Percentiles rank a stretch among this genome's conserved stretches.
phyloP scores from a whole-genome alignment of 2,797 vertebrate species.

The Microchirus variegatus region DNA sequence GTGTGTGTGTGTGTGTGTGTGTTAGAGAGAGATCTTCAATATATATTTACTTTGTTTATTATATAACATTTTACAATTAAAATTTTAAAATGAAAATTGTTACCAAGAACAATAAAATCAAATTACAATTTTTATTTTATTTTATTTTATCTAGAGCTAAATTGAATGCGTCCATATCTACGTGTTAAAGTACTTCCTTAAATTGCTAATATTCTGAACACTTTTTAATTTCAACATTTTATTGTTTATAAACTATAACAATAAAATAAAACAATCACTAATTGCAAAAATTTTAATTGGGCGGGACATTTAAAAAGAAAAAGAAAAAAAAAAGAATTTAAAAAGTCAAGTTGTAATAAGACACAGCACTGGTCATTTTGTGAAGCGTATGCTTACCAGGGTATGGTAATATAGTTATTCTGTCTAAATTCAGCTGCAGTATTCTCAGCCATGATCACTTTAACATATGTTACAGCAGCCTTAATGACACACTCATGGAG shows the following conservation, averaged over 20 bases:
- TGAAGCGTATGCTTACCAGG: constrained; percentile 10
- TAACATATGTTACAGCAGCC: constrained; percentile 61
- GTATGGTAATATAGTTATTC: constrained; percentile 41
- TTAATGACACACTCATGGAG: constrained; percentile 65
- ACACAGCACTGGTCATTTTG: constrained; percentile 26
- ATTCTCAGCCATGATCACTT: constrained; percentile 54
- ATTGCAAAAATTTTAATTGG: neutral
- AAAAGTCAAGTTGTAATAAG: constrained; percentile 14
- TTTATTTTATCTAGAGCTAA: neutral
- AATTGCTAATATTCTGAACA: neutral
- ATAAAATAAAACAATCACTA: neutral
- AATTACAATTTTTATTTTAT: neutral
- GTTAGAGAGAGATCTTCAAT: neutral
- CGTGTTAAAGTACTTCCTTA: neutral
- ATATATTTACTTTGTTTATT: constrained; percentile 8
- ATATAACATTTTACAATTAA: neutral
- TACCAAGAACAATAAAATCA: neutral
- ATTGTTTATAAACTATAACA: constrained; percentile 13
- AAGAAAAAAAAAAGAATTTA: neutral
- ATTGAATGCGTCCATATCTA: neutral
- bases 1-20: constrained; percentile 13
- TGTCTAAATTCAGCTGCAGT: constrained; percentile 44
- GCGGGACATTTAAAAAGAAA: constrained; percentile 3
- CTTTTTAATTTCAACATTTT: neutral
- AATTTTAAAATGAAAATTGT: neutral